Percentiles rank a stretch among this genome's conserved stretches.
Evolutionary conservation across 2,113 vertebrate species (phyloP).

Genomic region (Motacilla tschutschensis): DNA sequence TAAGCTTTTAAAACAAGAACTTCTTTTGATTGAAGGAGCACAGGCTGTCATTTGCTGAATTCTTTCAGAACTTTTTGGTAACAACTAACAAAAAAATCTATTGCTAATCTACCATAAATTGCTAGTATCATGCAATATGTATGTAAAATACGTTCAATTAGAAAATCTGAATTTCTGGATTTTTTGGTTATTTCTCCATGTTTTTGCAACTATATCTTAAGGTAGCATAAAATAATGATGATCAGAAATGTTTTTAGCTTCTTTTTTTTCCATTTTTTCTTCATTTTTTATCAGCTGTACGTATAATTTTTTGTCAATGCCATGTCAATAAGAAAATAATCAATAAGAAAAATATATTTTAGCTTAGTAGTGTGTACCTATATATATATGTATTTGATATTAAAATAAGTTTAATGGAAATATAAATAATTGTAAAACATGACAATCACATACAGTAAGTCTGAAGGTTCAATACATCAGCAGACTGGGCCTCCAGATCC

Average conservation of each 20-base stretch:
- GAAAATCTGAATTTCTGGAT: neutral
- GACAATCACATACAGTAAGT: neutral
- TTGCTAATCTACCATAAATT: neutral
- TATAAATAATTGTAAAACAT: neutral
- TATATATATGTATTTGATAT: neutral
- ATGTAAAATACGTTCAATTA: neutral
- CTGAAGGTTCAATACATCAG: neutral
- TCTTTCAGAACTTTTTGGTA: neutral
- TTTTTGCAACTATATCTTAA: neutral
- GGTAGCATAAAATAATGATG: neutral
- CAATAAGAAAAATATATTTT: neutral
- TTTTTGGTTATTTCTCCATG: neutral
- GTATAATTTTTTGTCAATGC: neutral
- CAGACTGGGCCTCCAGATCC: neutral
- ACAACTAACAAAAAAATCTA: neutral
- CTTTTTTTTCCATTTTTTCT: neutral
- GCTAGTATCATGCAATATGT: neutral
- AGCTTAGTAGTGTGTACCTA: fast-evolving
- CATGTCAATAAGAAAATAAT: neutral
- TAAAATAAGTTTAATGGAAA: neutral
- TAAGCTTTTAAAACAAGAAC: neutral
- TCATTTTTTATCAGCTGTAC: neutral
- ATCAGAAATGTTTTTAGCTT: neutral
- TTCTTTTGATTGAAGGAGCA: neutral
- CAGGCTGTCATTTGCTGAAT: neutral